phyloP scores from a whole-genome alignment of 2,113 vertebrate genomes.

The Gadus chalcogrammus region DNA sequence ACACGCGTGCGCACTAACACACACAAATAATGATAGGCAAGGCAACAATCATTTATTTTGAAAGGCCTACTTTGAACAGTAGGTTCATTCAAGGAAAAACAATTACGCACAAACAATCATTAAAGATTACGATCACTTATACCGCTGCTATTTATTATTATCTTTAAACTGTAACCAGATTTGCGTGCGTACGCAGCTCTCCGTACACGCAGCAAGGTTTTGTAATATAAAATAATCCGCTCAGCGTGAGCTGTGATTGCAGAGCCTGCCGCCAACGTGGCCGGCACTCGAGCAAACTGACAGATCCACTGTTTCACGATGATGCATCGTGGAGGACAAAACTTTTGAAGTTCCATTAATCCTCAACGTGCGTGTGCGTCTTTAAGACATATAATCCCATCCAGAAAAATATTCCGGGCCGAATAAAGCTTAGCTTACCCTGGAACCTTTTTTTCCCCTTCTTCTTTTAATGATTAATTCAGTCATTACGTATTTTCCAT shows the following conservation, averaged over 20 bases:
- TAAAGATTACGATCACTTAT: too few species aligned
- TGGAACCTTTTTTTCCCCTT: slow-evolving; percentile 52
- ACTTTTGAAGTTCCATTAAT: slow-evolving; percentile 68
- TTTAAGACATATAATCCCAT: slow-evolving; percentile 52
- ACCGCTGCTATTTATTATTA: too few species aligned
- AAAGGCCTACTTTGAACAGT: neutral
- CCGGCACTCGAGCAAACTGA: slow-evolving; percentile 40
- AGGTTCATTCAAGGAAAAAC: neutral
- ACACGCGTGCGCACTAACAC: neutral
- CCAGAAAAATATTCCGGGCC: slow-evolving; percentile 52
- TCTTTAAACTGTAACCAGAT: too few species aligned
- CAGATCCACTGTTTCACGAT: slow-evolving; percentile 70
- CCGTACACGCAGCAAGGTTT: neutral
- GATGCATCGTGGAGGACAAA: slow-evolving; percentile 69
- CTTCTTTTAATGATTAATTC: slow-evolving; percentile 57
- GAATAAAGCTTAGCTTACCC: slow-evolving; percentile 49
- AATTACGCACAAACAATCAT: too few species aligned
- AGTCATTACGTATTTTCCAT: slow-evolving; percentile 14
- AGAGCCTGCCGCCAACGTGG: too few species aligned
- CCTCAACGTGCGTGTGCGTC: slow-evolving; percentile 43
- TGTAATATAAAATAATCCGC: too few species aligned
- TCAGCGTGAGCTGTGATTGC: too few species aligned
- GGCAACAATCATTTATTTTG: neutral
- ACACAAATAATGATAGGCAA: neutral
- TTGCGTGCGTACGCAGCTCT: too few species aligned